Conservation (phyloP, 1,140 invertebrate genomes). For the Idris sp. region DNA sequence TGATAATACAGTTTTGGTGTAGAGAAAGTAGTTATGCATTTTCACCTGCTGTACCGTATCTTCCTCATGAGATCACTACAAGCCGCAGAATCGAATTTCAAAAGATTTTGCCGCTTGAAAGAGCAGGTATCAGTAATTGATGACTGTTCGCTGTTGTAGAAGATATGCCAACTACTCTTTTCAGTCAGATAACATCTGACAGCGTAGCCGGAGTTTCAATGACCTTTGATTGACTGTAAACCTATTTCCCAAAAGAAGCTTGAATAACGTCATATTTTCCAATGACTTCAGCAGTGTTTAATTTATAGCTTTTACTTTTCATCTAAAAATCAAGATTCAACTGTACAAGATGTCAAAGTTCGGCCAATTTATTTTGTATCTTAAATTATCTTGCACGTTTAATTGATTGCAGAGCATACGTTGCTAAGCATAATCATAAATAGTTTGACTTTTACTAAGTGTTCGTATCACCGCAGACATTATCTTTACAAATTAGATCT, state of each 20-base stretch:
- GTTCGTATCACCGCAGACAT: constrained; percentile 24
- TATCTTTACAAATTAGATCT: constrained; percentile 59
- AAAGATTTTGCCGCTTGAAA: constrained; percentile 57
- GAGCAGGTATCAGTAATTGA: constrained; percentile 61
- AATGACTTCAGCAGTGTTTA: no score
- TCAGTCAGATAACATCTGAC: constrained; percentile 67
- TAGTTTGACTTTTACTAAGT: constrained; percentile 29
- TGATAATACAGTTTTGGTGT: constrained; percentile 15
- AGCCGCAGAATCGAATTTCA: constrained; percentile 61
- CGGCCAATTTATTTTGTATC: no score
- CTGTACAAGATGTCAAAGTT: no score
- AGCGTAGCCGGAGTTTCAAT: constrained; percentile 65
- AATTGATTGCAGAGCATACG: not conserved
- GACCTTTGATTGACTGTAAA: constrained; percentile 52
- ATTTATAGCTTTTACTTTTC: constrained; percentile 15
- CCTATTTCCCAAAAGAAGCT: constrained; percentile 56
- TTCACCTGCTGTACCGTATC: constrained; percentile 51
- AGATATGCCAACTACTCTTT: constrained; percentile 63
- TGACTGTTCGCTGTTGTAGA: constrained; percentile 55
- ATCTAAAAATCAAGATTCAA: constrained; percentile 6
- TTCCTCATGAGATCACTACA: constrained; percentile 51
- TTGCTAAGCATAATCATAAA: constrained; percentile 6
- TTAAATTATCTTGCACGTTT: no score
- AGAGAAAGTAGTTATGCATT: constrained; percentile 55
- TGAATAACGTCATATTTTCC: constrained; percentile 22